phyloP scores from a whole-genome alignment of 2,888 invertebrate genomes.

The Ophonus ardosiacus region DNA sequence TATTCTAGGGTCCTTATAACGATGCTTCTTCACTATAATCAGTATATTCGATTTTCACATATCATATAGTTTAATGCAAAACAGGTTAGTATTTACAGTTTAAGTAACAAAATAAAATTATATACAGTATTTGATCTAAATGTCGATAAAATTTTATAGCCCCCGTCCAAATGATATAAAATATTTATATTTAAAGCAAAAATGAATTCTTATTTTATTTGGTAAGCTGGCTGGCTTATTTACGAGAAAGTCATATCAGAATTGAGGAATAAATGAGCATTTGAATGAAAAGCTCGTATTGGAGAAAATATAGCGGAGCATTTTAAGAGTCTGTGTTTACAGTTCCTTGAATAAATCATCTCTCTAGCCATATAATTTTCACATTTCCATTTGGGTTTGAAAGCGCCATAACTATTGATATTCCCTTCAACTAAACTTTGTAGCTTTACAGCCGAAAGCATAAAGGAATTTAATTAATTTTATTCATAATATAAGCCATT shows the following conservation, averaged over 20 bases:
- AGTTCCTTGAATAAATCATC: conserved; percentile 38
- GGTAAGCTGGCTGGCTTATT: background rate
- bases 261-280: conserved; percentile 30
- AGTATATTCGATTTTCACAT: too few relatives aligned
- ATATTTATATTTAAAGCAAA: conserved; percentile 12
- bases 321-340: conserved; percentile 28
- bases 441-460: conserved; percentile 65
- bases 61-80: too few relatives aligned
- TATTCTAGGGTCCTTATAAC: too few relatives aligned
- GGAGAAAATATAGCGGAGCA: conserved; percentile 14
- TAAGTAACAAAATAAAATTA: background rate
- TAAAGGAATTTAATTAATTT: conserved; percentile 67
- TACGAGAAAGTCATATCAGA: conserved; percentile 5
- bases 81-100: background rate
- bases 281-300: conserved; percentile 22
- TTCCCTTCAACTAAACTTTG: conserved; percentile 64
- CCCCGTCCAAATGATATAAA: background rate
- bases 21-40: too few relatives aligned
- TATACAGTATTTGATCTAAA: background rate
- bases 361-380: conserved; percentile 52
- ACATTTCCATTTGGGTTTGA: conserved; percentile 60
- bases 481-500: conserved; percentile 64
- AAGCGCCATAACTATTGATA: conserved; percentile 62
- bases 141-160: background rate
- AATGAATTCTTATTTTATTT: conserved; percentile 5